Evolutionary conservation across 2,797 vertebrate genomes (phyloP), one percentile per base, ranked within the genome.

Genomic region (Mallotus villosus): DNA sequence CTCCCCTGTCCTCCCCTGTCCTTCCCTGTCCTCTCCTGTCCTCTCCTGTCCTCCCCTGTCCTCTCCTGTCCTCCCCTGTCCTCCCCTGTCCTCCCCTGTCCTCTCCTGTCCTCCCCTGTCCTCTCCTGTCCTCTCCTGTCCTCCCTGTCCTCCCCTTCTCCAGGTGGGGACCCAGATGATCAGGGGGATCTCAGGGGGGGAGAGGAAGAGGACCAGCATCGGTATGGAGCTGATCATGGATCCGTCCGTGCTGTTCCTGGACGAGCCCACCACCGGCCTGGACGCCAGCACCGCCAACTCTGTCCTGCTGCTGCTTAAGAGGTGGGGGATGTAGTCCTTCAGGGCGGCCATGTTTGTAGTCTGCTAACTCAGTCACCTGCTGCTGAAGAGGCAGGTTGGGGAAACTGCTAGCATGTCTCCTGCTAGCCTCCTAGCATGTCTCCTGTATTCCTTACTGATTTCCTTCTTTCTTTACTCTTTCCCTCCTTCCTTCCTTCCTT

Each of bases 201-300:
- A 99, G 84, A 89, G 95, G 51, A 99, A 98, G 90, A 95, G 97
- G 86, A 98, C 96, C 5, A 97, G 80, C 83, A 98, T 99, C 2
- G 97, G 95, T 1, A 98, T 98, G 97, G 97, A 99, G 86, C 89
- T 99, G 63, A 97, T 99, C 77, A 96, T 91, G 0, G 94, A 99
- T 70, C 97, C 97, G 1, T 83, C 93, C 0, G 91, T 99, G 73
- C 89, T 99, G 37, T 99, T 99, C 82, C 85, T 99, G 87, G 97
- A 99, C 68, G 97, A 99, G 74, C 97, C 97, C 2, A 99, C 97
- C 22, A 97, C 96, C 0, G 97, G 97, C 2, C 86, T 99, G 11
- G 97, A 99, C 41, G 92, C 97, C 6, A 97, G 95, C 88, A 99
- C 97, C 0, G 96, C 97, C 4, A 95, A 95, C 2, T 95, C 96